Percentiles rank a stretch among this genome's conserved stretches.
Conservation (phyloP, 1,140 invertebrate genomes). For the Gonioctena quinquepunctata region DNA sequence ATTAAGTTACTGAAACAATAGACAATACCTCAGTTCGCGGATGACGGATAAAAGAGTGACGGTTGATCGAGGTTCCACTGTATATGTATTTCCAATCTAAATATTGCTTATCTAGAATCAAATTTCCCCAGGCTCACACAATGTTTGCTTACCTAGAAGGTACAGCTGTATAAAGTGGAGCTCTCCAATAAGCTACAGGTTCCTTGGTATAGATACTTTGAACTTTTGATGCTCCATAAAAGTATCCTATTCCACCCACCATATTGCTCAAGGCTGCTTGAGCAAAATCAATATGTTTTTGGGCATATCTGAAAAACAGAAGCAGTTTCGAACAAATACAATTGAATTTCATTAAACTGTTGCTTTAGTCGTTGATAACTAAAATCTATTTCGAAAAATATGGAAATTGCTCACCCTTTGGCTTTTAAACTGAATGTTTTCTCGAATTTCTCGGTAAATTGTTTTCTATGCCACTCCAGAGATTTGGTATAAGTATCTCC, state of each 20-base stretch:
- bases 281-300: conserved; percentile 77
- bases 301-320: conserved; percentile 63
- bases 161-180: conserved; percentile 88
- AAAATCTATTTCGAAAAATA: background rate
- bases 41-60: no score
- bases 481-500: conserved; percentile 67
- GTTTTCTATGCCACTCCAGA: conserved; percentile 63
- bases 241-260: conserved; percentile 95
- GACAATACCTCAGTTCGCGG: no score
- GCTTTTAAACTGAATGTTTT: conserved; percentile 68
- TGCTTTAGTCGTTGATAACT: no score
- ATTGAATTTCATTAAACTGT: no score
- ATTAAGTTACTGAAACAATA: no score
- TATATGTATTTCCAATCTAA: no score
- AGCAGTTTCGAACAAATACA: conserved; percentile 20
- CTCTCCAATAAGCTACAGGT: conserved; percentile 92
- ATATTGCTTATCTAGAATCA: no score
- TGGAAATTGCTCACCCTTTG: conserved; percentile 62
- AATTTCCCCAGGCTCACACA: no score
- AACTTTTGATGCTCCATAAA: conserved; percentile 90
- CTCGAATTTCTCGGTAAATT: conserved; percentile 75
- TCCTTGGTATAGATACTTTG: conserved; percentile 79
- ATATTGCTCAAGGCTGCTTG: conserved; percentile 91
- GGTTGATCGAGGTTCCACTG: no score
- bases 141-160: conserved; percentile 73